phyloP scores from a whole-genome alignment of 2,888 invertebrate genomes.

The Hirtodrosophila histrioides region DNA sequence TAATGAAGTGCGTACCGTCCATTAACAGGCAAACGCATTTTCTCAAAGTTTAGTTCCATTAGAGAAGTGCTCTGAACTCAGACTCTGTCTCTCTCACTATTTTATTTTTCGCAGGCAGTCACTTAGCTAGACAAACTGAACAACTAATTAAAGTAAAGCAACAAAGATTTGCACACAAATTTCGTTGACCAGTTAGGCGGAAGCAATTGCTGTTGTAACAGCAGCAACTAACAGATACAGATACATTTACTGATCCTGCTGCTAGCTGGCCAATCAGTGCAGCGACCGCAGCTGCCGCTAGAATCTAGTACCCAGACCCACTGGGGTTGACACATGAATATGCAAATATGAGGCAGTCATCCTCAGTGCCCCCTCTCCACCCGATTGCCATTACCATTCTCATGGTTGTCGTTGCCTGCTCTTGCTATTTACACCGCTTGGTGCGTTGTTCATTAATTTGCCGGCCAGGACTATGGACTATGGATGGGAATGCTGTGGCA shows the following conservation, averaged over 20 bases:
- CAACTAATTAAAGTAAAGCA: slow-evolving; percentile 77
- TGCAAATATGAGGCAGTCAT: slow-evolving; percentile 73
- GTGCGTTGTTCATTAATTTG: slow-evolving; percentile 75
- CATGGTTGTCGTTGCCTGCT: slow-evolving; percentile 11
- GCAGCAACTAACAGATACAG: slow-evolving; percentile 17
- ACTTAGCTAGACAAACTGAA: slow-evolving; percentile 70
- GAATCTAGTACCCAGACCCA: slow-evolving; percentile 4
- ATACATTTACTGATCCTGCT: slow-evolving; percentile 40
- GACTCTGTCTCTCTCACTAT: background rate
- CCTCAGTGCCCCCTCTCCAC: background rate
- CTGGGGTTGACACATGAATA: slow-evolving; percentile 67
- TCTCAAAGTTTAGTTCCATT: slow-evolving; percentile 76
- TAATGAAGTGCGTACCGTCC: slow-evolving; percentile 77
- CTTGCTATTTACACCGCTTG: slow-evolving; percentile 57
- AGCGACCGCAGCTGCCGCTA: background rate
- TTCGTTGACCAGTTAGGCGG: slow-evolving; percentile 64
- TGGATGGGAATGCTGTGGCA: slow-evolving; percentile 26
- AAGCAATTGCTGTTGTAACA: slow-evolving; percentile 54
- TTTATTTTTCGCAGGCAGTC: slow-evolving; percentile 53
- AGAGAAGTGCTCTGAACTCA: slow-evolving; percentile 34
- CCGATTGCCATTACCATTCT: slow-evolving; percentile 8
- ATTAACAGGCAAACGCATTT: slow-evolving; percentile 75
- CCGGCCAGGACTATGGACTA: slow-evolving; percentile 11
- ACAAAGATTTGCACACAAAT: slow-evolving; percentile 66
- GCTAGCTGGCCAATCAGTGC: slow-evolving; percentile 38